phyloP scores from a whole-genome alignment of 2,888 invertebrate genomes.

The Callyntrura guangdongensis region DNA sequence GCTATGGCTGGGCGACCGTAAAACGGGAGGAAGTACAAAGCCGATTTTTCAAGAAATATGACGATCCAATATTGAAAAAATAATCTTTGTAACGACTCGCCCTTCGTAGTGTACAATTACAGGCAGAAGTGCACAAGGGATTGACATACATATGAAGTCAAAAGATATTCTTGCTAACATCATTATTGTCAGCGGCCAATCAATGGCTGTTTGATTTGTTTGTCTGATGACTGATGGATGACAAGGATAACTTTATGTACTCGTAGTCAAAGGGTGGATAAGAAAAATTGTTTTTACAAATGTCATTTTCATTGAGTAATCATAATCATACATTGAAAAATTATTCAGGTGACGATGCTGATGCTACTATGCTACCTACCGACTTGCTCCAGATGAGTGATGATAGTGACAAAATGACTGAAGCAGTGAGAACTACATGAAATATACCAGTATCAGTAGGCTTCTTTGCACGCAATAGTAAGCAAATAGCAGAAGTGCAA shows the following conservation, averaged over 20 bases:
- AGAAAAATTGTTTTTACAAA: background rate
- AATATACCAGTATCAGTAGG: no score
- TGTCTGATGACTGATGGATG: background rate
- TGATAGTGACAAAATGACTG: no score
- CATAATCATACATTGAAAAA: no score
- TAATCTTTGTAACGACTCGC: background rate
- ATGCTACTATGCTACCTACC: no score
- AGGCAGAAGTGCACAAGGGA: no score
- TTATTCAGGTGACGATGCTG: background rate
- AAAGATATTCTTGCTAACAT: background rate
- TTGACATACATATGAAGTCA: background rate
- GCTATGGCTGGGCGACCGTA: background rate
- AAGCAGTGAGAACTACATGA: no score
- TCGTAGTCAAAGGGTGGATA: background rate
- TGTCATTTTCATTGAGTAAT: no score
- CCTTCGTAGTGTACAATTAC: no score
- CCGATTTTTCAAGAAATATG: background rate
- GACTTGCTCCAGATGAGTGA: no score
- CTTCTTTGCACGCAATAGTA: no score
- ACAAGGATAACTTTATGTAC: no score
- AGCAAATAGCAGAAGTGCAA: no score
- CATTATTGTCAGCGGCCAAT: background rate
- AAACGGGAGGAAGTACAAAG: constrained; percentile 31
- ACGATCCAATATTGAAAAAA: constrained; percentile 7
- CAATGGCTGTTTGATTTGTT: constrained; percentile 13